Base-by-base conservation (phyloP, 2,797 vertebrate species). In the Falco columbarius region DNA sequence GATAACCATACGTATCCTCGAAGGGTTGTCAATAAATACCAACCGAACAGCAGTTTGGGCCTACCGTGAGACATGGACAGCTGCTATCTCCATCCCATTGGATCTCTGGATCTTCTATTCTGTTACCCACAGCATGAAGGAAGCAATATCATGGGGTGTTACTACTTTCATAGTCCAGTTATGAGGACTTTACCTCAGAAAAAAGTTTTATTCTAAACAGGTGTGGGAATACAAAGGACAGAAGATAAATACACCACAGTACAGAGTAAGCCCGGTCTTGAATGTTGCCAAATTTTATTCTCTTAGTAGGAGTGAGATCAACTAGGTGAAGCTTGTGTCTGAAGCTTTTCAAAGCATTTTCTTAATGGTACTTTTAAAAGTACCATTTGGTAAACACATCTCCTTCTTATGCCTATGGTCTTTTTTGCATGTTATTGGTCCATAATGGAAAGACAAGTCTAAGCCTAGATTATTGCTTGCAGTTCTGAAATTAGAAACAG, bases 251-350 rank as follows among this genome's bases (percentile, higher is more conserved):
- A 38, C 12, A 66, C 30, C 24, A 8, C 30, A 36, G 29, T 15
- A 51, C 6, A 61, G 30, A 68, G 14, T 51, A 21, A 36, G 7
- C 5, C 8, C 12, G 15, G n/a, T 47, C 49, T 38, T 51, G 23
- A 42, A 72, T 58, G 17, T 5, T 52, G 6, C 56, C 30, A 62
- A 42, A 47, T 54, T 40, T 62, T 67, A 44, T 42, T 42, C 34
- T 47, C 8, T n/a, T 23, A 26, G 10, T 20, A 62, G 7, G 20
- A 22, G 14, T 74, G 51, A 70, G n/a, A n/a, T 30, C 4, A 1
- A 20, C 7, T 9, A 66, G 36, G 10, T 46, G 27, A 62, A 46
- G 27, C 34, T 59, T 6, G 0, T 1, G 3, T n/a, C n/a, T 63
- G 24, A 63, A 14, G 44, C 8, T 24, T 40, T 24, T 40, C 9